Evolutionary conservation across 2,113 vertebrate genomes (phyloP).

Genomic region (Barbus barbus): DNA sequence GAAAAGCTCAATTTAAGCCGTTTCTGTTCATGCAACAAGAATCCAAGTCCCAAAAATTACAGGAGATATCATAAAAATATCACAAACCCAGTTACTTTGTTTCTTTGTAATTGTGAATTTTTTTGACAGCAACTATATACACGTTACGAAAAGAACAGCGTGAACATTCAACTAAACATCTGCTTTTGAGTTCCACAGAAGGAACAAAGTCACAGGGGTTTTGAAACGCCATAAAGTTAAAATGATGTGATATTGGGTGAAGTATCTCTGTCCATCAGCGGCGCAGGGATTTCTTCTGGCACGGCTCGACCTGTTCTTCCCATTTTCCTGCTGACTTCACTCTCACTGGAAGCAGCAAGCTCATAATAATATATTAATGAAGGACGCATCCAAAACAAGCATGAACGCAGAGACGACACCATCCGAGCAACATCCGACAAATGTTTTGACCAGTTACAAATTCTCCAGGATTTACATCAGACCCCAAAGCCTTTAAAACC

Average conservation of each 20-base stretch:
- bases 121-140: too few species aligned
- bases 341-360: conserved; percentile 2
- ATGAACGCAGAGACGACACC: background rate
- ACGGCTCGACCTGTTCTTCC: conserved; percentile 1
- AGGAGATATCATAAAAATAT: too few species aligned
- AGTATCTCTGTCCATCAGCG: conserved; percentile 32
- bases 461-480: background rate
- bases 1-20: too few species aligned
- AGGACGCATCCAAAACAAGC: background rate
- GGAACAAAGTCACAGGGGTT: background rate
- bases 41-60: too few species aligned
- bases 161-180: too few species aligned
- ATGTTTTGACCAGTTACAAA: background rate
- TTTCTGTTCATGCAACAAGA: too few species aligned
- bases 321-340: conserved; percentile 43
- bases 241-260: background rate
- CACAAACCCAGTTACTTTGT: too few species aligned
- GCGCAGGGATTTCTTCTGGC: background rate
- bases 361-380: conserved; percentile 19
- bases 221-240: background rate
- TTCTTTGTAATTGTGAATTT: too few species aligned
- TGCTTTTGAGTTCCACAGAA: background rate
- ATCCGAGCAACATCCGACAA: background rate
- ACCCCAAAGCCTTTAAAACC: background rate
- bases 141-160: too few species aligned